A percentile compares a stretch with the other conserved stretches of the same genome.
Evolutionary conservation across 2,113 vertebrate genomes (phyloP).

Genomic region (Tupaia tana): DNA sequence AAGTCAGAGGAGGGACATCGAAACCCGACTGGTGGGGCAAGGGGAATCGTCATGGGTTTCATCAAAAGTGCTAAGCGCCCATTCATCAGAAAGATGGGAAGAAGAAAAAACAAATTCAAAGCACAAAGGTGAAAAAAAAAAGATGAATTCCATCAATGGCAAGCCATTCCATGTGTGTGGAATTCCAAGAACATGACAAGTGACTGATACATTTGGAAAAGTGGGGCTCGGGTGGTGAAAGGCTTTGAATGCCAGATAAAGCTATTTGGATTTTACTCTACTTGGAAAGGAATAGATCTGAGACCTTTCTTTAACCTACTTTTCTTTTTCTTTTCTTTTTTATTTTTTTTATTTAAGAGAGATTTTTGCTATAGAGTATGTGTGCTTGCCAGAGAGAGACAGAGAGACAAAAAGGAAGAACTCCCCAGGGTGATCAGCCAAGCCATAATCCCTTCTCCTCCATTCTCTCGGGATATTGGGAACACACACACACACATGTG

Average conservation of each 20-base stretch:
- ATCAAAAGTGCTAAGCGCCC: not conserved
- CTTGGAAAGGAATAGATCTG: not conserved
- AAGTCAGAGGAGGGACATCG: not conserved
- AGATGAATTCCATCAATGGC: not conserved
- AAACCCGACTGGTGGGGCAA: not conserved
- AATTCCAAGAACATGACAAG: not conserved
- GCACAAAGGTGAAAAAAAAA: not conserved
- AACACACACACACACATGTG: too few species aligned
- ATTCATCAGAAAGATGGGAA: not conserved
- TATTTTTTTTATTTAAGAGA: too few species aligned
- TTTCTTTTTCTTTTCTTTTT: too few species aligned
- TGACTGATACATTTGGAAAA: not conserved
- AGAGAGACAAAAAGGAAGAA: too few species aligned
- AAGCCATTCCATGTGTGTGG: not conserved
- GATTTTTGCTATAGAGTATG: too few species aligned
- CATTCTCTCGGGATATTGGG: too few species aligned
- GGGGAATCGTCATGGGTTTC: not conserved
- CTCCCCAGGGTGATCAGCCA: too few species aligned
- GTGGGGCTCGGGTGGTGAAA: not conserved
- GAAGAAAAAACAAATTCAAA: not conserved
- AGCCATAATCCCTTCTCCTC: too few species aligned
- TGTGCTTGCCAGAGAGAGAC: too few species aligned
- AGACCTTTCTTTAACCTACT: not conserved
- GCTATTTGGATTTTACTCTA: not conserved
- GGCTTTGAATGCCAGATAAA: not conserved